phyloP scores from a whole-genome alignment of 1,140 invertebrate species.

The Drosophila pallidifrons region DNA sequence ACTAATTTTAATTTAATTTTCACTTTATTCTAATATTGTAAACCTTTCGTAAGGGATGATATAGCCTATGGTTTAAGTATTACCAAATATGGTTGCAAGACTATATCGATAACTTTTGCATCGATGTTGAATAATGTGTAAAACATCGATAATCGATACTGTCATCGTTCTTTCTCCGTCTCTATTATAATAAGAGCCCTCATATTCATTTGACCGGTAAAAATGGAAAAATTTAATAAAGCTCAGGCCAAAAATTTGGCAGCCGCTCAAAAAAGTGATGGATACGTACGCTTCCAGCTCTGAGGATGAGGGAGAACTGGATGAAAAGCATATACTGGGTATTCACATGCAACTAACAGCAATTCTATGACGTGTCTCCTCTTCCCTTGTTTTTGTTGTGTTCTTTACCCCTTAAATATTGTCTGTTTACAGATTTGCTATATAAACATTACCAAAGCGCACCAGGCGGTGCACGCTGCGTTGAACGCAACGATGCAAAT shows the following conservation, averaged over 20 bases:
- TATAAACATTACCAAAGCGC: conserved; percentile 66
- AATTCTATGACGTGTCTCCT: conserved; percentile 56
- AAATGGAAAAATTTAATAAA: conserved; percentile 70
- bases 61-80: too few species aligned
- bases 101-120: background rate
- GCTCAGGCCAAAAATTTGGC: conserved; percentile 87
- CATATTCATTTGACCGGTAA: conserved; percentile 32
- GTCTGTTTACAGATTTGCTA: conserved; percentile 45
- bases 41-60: too few species aligned
- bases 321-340: conserved; percentile 86
- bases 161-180: background rate
- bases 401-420: conserved; percentile 14
- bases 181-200: background rate
- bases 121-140: background rate
- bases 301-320: conserved; percentile 87
- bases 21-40: too few species aligned
- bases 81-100: too few species aligned
- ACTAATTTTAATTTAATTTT: too few species aligned
- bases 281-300: conserved; percentile 86
- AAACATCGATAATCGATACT: background rate
- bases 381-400: background rate
- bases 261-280: conserved; percentile 86
- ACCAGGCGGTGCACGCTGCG: background rate
- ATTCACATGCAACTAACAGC: conserved; percentile 4
- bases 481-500: conserved; percentile 81